A percentile compares a stretch with the other conserved stretches of the same genome.
Evolutionary conservation across 1,140 invertebrate species (phyloP).

Genomic region (Scaptodrosophila lebanonensis): DNA sequence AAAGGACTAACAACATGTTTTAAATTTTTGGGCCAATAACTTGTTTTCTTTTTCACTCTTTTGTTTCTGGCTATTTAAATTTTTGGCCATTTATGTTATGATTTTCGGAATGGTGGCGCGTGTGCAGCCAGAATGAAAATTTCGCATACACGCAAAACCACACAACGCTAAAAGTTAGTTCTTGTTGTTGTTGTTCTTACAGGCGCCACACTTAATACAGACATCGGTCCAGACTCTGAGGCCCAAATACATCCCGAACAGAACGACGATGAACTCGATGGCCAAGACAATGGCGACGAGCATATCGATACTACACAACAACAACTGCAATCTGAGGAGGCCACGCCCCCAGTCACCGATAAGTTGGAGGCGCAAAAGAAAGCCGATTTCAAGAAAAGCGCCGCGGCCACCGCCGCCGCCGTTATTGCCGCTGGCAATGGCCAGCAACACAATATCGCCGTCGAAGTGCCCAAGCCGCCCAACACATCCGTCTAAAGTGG

Average conservation of each 20-base stretch:
- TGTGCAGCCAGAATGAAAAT: conserved; percentile 9
- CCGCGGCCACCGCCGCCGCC: conserved; percentile 51
- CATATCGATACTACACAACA: conserved; percentile 69
- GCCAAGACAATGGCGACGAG: conserved; percentile 69
- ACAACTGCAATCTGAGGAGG: conserved; percentile 70
- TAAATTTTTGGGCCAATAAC: conserved; percentile 21
- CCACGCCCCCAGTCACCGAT: conserved; percentile 72
- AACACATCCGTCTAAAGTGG: conserved; percentile 68
- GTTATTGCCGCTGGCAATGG: conserved; percentile 64
- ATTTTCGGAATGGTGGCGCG: conserved; percentile 10
- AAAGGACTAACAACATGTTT: conserved; percentile 53
- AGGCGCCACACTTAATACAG: conserved; percentile 76
- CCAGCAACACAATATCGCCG: conserved; percentile 37
- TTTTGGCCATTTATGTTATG: too few species aligned
- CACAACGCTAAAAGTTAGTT: conserved; percentile 76
- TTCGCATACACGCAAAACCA: conserved; percentile 3
- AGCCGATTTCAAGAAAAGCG: conserved; percentile 66
- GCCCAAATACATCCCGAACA: conserved; percentile 74
- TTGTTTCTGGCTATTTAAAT: conserved; percentile 14
- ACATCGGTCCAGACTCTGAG: conserved; percentile 75
- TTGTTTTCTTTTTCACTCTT: conserved; percentile 6
- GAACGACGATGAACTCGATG: conserved; percentile 69
- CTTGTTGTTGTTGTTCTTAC: conserved; percentile 77
- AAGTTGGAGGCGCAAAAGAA: conserved; percentile 73
- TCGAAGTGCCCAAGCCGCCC: conserved; percentile 61